Evolutionary conservation across 2,113 vertebrate species (phyloP), one percentile per base, ranked within the genome.

Genomic region (Cheirogaleus medius): DNA sequence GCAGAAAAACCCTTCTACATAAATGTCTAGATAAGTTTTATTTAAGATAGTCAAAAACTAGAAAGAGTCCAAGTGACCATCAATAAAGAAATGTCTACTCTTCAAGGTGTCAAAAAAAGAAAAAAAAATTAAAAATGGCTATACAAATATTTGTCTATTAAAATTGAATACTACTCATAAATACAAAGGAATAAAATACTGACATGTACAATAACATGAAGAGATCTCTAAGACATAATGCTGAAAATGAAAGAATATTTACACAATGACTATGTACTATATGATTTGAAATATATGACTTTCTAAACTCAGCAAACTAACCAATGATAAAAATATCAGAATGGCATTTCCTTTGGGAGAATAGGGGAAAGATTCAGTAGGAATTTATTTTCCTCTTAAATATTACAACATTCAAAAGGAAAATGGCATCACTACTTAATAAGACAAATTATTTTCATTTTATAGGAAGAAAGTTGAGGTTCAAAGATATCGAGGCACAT

Each of bases 371-470:
- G 58, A 25, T 60, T 60, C 1, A 60, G 21, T 60, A 60, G 58
- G 58, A 60, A 60, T 25, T 74, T 91, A 37, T 63, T 97, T 94
- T 73, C 54, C 12, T 84, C 37, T 92, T 56, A 90, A 78, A 71
- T 80, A 90, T 73, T 58, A 49, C 71, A 54, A 29, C 12, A 71
- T 47, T 63, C 54, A 49, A 89, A 68, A 27, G 21, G 12, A 78
- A 92, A 27, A 47, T 49, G 92, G 58, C 8, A 83, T 89, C 18
- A 82, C 9, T 21, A 14, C 4, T 74, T 58, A 77, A 63, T 34
- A 69, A 64, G n/a, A 87, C 8, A 81, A 68, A 81, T 64, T 73
- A 87, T 81, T 52, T 52, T 34, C 12, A 73, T 71, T 74, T 76
- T 77, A 60, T 13, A 29, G 27, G 10, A 73, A n/a, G n/a, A 69